Base-by-base conservation (phyloP, 2,797 vertebrate genomes). In the Melanotaenia nigrans region DNA sequence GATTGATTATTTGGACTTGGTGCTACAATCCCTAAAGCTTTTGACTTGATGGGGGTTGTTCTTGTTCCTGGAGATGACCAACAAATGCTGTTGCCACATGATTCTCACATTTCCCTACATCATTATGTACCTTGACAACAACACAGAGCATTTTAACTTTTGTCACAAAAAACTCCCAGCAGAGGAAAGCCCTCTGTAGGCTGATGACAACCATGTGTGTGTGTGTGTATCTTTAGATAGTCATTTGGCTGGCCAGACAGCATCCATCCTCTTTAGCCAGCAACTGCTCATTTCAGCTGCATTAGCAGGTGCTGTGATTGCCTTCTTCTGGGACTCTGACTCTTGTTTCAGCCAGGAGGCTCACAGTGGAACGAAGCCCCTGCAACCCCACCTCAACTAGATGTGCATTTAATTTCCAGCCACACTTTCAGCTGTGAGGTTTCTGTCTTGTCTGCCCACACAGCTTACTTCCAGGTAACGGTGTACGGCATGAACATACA, bases 281-380 rank as follows among this genome's bases (percentile, higher is more conserved):
- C 25, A 25, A 24, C 22, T 60, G 32, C 45, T 60, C 58, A 36
- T 57, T 58, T 51, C 53, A 66, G 65, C 25, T n/a, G 22, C 32
- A 45, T 66, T 66, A 66, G 54, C 36, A 40, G 24, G 36, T 51
- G 33, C 10, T 60, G 42, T 49, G 55, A 49, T 47, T 59, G 56
- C n/a, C 45, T 68, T 68, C 42, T 28, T 20, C 32, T 47, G 47
- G 53, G 2, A 18, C 22, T 20, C 40, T 56, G 64, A 30, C 12
- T 45, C 42, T 7, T 14, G 14, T 25, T 25, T 57, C 56, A 5
- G 53, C 54, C 53, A 32, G 54, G 4, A 55, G 28, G 2, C 11
- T 57, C 42, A 54, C 38, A 32, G 38, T 57, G 54, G 36, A 42
- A 32, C 13, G 33, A 32, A 56, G n/a, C 28, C 2, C 38, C 24